Percentiles rank a stretch among this genome's conserved stretches.
phyloP scores from a whole-genome alignment of 2,797 vertebrate species.

The Octomys mimax region DNA sequence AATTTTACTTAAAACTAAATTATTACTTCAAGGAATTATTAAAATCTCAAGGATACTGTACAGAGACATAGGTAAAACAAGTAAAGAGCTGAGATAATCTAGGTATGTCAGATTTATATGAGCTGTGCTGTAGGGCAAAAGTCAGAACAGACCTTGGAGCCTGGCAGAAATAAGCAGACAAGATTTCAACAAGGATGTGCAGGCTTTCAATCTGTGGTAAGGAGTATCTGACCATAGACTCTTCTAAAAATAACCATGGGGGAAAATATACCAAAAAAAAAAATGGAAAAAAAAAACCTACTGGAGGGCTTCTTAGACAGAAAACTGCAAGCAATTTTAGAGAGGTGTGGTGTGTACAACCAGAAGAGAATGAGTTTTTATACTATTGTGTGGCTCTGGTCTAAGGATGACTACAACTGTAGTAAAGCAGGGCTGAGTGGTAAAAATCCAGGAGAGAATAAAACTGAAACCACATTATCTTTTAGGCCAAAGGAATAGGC shows the following conservation, averaged over 20 bases:
- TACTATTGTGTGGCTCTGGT: background rate
- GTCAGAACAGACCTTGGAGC: background rate
- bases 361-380: background rate
- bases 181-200: conserved; percentile 19
- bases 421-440: background rate
- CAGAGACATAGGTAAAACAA: conserved; percentile 3
- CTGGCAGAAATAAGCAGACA: background rate
- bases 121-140: background rate
- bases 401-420: background rate
- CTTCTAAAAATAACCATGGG: background rate
- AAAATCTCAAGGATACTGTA: background rate
- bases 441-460: background rate
- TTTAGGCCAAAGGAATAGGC: background rate
- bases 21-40: conserved; percentile 28
- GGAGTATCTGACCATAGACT: conserved; percentile 9
- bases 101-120: background rate
- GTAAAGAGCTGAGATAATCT: background rate
- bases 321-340: background rate
- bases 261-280: background rate
- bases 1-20: conserved; percentile 26
- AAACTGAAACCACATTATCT: background rate
- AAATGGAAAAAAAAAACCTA: background rate
- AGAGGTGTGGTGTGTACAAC: background rate
- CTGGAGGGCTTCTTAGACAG: background rate
- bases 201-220: conserved; percentile 5